These are phyloP conservation scores for Astropecten irregularis DNA, from an alignment of 53 echinoderm and acorn worm genomes.

Conservation along the genomic window DNA sequence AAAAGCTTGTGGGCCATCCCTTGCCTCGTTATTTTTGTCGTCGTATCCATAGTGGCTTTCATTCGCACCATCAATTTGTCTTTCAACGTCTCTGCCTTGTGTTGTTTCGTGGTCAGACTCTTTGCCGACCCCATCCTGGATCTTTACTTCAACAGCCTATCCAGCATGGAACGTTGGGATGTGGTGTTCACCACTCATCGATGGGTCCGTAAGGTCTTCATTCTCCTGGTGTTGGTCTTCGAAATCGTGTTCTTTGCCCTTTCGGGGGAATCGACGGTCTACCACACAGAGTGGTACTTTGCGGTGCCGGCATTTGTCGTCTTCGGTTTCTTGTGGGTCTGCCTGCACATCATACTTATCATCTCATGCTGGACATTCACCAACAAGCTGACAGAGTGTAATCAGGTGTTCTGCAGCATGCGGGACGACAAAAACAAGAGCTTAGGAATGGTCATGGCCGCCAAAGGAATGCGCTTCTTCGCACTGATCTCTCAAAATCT, in stretches of 20 bases:
- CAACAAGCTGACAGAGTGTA: constrained; percentile 85
- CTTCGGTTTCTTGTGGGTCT: constrained; percentile 89
- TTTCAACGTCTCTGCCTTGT: constrained; percentile 77
- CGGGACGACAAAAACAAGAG: constrained; percentile 68
- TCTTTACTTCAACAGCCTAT: constrained; percentile 75
- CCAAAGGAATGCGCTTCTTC: constrained; percentile 86
- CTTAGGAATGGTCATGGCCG: constrained; percentile 88
- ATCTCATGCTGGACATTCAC: constrained; percentile 85
- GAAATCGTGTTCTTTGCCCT: constrained; percentile 76
- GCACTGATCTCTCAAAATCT: constrained; percentile 80
- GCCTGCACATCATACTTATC: constrained; percentile 78
- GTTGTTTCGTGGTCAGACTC: constrained; percentile 81
- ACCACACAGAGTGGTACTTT: constrained; percentile 96
- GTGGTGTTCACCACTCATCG: constrained; percentile 67
- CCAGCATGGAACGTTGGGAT: constrained; percentile 89
- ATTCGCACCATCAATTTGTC: constrained; percentile 67
- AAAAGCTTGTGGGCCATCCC: constrained; percentile 81
- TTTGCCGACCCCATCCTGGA: constrained; percentile 76
- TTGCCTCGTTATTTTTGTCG: constrained; percentile 57
- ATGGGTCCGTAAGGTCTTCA: constrained; percentile 58
- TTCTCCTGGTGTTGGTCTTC: constrained; percentile 65
- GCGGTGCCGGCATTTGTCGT: constrained; percentile 85
- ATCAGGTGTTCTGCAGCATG: constrained; percentile 63
- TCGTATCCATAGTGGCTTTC: constrained; percentile 71
- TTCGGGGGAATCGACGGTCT: constrained; percentile 75